Evolutionary conservation across 2,888 invertebrate species (phyloP), one percentile per base, ranked within the genome.

Genomic region (Ptychoptera albimana): DNA sequence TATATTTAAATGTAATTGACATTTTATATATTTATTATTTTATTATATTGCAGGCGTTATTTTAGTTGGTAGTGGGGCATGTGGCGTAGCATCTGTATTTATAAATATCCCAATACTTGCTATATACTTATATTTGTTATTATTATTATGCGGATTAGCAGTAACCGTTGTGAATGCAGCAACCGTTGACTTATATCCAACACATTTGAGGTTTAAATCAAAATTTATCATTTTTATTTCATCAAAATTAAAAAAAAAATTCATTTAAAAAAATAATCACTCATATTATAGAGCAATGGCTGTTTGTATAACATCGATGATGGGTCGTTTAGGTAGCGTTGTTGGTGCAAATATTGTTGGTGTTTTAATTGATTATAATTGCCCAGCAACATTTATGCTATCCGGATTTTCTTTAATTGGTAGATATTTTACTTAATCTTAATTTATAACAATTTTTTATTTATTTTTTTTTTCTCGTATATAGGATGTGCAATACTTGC

Each of bases 231-330:
- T 29, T 29, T 35, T 14, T 8, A 6, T 11, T n/a, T n/a, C n/a
- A n/a, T n/a, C 31, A 31, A 31, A 8, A 7, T 10, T 31, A 31
- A 31, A 15, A 15, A 13, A 35, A 14, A 29, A 30, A 13, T 39
- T 29, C 29, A 14, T 42, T 6, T 8, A 16, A 35, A 3, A 10
- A 9, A 35, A 12, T 10, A 37, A 13, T n/a, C 16, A 12, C 10
- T 36, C 8, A 23, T 31, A 2, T 13, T 15, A 55, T 43, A 61
- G 71, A 51, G 72, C 66, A 13, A 71, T 70, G 70, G 71, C 70
- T 14, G 54, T 72, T 41, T 69, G 70, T 32, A 66, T 72, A 45
- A 68, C 70, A 0, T 53, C 71, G 3, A 70, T 70, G 69, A 63
- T 68, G 54, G 72, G 72, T 12, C 60, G 71, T 29, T 47, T 57